Conservation (phyloP, 2,113 vertebrate genomes). For the Bujurquina vittata region DNA sequence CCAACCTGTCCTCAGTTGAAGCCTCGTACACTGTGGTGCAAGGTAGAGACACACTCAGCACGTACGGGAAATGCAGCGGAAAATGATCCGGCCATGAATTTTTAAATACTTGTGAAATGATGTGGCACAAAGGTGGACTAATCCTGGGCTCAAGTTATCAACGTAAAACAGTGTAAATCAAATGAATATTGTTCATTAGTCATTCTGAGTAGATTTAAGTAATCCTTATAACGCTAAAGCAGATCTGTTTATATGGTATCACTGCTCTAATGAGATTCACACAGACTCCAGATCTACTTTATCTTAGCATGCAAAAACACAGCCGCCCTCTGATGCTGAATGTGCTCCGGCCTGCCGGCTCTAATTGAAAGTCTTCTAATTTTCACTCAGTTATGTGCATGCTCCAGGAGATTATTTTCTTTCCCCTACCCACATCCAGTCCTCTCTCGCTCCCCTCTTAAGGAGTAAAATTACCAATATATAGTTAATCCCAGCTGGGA, state of each 20-base stretch:
- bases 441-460: constrained; percentile 34
- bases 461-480: constrained; percentile 67
- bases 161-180: neutral
- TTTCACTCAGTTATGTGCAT: constrained; percentile 52
- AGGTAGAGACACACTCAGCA: constrained; percentile 80
- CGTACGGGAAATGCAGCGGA: neutral
- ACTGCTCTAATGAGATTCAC: neutral
- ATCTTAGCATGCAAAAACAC: constrained; percentile 29
- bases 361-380: constrained; percentile 70
- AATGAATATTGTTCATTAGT: neutral
- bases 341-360: constrained; percentile 27
- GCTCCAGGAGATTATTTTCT: constrained; percentile 61
- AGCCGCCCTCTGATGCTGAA: constrained; percentile 18
- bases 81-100: constrained; percentile 22
- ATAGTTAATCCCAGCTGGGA: constrained; percentile 71
- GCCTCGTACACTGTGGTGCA: constrained; percentile 98
- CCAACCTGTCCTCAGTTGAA: constrained; percentile 97
- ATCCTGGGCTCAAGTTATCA: neutral
- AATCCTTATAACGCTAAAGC: neutral
- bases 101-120: constrained; percentile 14
- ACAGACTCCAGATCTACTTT: neutral
- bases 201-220: neutral
- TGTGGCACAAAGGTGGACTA: neutral
- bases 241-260: neutral
- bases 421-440: constrained; percentile 26